Base-by-base conservation (phyloP, 92 coral and sea anemone species). In the Epizoanthus ramosus region DNA sequence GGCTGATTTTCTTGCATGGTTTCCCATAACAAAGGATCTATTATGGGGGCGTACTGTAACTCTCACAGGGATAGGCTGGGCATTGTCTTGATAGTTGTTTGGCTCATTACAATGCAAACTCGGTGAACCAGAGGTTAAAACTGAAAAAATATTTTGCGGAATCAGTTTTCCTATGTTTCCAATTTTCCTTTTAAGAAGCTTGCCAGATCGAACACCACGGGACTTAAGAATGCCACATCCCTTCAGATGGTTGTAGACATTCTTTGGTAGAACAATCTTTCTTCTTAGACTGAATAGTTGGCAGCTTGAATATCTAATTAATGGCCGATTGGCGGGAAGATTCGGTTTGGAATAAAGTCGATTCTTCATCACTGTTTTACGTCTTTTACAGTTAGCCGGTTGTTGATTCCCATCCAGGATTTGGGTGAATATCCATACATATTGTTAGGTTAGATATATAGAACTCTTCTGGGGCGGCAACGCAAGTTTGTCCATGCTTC, bases 121-220 rank as follows among this genome's bases (percentile, higher is more conserved):
- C 53, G 23, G 74, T 35, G 74, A 69, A 69, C 53, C 74, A 69
- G 74, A 64, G 70, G 22, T 64, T 39, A 64, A 21, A 64, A 64
- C 67, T 64, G 37, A 33, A 69, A 69, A 31, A 33, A 69, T 35
- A 18, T 39, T 70, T 71, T 41, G 54, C 75, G 57, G 57, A 39
- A 71, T 39, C 75, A 35, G 18, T 43, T 57, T 71, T 71, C 54
- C 75, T 41, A 70, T 71, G 57, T 43, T 71, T 71, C 75, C 57
- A 45, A 43, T 71, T 71, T 41, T 71, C 58, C 75, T 28, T 71
- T 71, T 71, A 43, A 41, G 74, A 41, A 70, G 56, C 52, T 70
- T 70, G 57, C 75, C 75, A 70, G 75, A 70, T 70, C 75, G 75
- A 70, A 70, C 75, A 70, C 56, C 24, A 70, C 75, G 56, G 57